Conservation (phyloP, 1,140 invertebrate species). For the Trichonephila inaurata region DNA sequence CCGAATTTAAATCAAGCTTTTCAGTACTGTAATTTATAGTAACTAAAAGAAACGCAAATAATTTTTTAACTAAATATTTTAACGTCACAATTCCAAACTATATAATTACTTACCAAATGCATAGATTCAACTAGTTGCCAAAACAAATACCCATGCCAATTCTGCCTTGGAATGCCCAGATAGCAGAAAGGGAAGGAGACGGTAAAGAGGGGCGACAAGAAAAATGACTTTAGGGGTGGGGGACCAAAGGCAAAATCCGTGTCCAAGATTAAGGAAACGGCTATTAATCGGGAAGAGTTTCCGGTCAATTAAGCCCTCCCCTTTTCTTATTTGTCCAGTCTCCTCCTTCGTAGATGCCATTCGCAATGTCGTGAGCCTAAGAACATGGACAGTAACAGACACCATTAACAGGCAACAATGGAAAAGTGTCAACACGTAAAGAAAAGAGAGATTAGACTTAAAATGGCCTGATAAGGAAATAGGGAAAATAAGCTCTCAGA, state of each 20-base stretch:
- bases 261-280: slow-evolving; percentile 58
- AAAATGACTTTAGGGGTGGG: slow-evolving; percentile 12
- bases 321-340: slow-evolving; percentile 50
- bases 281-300: slow-evolving; percentile 66
- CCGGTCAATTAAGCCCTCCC: slow-evolving; percentile 56
- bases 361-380: not conserved
- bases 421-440: not conserved
- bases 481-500: not conserved
- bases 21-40: too few species aligned
- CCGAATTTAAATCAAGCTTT: too few species aligned
- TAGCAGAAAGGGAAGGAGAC: not conserved
- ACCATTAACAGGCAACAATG: slow-evolving; percentile 28
- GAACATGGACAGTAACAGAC: not conserved
- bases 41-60: too few species aligned
- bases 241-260: slow-evolving; percentile 58
- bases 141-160: not conserved
- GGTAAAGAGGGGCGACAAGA: not conserved
- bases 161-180: not conserved
- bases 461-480: not conserved
- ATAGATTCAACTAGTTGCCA: not conserved
- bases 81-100: too few species aligned
- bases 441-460: not conserved
- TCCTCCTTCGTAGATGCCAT: not conserved
- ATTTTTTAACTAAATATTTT: too few species aligned
- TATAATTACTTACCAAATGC: too few species aligned